Conservation (phyloP, 2,113 vertebrate species). For the Cnemophilus loriae region DNA sequence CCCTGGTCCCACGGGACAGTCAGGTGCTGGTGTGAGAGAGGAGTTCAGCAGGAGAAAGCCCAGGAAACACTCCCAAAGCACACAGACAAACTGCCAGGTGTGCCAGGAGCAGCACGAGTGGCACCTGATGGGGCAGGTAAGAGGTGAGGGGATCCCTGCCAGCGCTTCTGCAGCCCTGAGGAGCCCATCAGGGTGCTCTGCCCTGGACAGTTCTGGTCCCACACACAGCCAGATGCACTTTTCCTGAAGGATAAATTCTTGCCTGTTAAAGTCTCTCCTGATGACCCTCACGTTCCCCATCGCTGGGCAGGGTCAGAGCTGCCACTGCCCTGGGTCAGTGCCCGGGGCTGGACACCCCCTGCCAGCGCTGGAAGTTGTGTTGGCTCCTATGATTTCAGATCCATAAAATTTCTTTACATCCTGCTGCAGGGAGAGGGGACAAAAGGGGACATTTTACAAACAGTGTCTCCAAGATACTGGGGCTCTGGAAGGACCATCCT, state of each 20-base stretch:
- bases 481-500: not conserved
- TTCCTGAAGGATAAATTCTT: no score
- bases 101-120: not conserved
- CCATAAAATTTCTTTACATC: accelerated
- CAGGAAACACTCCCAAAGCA: not conserved
- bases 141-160: not conserved
- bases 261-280: not conserved
- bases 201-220: not conserved
- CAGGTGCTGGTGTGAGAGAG: not conserved
- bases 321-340: accelerated
- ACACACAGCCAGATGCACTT: not conserved
- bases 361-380: accelerated
- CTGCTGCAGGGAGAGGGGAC: not conserved
- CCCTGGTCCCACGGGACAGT: accelerated
- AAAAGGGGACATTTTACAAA: accelerated
- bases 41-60: not conserved
- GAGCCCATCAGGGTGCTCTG: not conserved
- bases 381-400: accelerated
- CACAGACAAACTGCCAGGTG: not conserved
- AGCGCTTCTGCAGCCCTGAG: not conserved
- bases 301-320: not conserved
- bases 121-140: not conserved
- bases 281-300: not conserved
- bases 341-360: not conserved
- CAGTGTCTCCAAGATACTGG: accelerated